A percentile compares a stretch with the other conserved stretches of the same genome.
Conservation (phyloP, 2,797 vertebrate species). For the Xiphophorus birchmanni region DNA sequence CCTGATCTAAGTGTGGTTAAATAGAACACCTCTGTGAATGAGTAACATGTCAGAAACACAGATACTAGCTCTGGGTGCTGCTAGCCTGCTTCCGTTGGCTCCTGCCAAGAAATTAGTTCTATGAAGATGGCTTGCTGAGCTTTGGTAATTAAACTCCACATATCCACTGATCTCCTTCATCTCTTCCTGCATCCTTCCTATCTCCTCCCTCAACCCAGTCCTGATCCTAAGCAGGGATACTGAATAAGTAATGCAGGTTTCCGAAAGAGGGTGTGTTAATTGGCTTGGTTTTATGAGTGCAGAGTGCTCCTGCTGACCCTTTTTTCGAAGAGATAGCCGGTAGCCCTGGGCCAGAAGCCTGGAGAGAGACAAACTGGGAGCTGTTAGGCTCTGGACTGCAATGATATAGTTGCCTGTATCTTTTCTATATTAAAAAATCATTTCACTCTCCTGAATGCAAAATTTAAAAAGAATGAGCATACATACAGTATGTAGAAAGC, state of each 20-base stretch:
- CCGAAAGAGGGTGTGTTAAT: constrained; percentile 75
- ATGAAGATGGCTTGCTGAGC: constrained; percentile 73
- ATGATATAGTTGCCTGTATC: constrained; percentile 21
- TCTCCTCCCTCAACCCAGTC: constrained; percentile 58
- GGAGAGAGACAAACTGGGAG: constrained; percentile 60
- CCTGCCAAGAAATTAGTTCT: constrained; percentile 65
- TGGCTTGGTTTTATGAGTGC: constrained; percentile 78
- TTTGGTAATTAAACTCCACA: constrained; percentile 81
- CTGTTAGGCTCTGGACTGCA: constrained; percentile 34
- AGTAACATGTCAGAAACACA: constrained; percentile 61
- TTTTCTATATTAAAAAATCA: neutral
- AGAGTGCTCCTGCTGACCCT: constrained; percentile 76
- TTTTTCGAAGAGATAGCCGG: constrained; percentile 53
- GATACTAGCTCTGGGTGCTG: constrained; percentile 47
- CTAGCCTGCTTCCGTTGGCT: constrained; percentile 33
- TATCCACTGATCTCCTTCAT: constrained; percentile 80
- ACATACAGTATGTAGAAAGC: neutral
- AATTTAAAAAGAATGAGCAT: neutral
- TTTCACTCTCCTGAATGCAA: neutral
- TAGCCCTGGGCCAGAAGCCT: constrained; percentile 56
- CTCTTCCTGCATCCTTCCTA: constrained; percentile 58
- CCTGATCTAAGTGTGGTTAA: constrained; percentile 65
- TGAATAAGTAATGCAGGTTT: constrained; percentile 81
- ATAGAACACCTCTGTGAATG: constrained; percentile 55
- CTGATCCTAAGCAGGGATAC: constrained; percentile 56